A percentile compares a stretch with the other conserved stretches of the same genome.
Evolutionary conservation across 1,140 invertebrate species (phyloP).

Genomic region (Calycopis cecrops): DNA sequence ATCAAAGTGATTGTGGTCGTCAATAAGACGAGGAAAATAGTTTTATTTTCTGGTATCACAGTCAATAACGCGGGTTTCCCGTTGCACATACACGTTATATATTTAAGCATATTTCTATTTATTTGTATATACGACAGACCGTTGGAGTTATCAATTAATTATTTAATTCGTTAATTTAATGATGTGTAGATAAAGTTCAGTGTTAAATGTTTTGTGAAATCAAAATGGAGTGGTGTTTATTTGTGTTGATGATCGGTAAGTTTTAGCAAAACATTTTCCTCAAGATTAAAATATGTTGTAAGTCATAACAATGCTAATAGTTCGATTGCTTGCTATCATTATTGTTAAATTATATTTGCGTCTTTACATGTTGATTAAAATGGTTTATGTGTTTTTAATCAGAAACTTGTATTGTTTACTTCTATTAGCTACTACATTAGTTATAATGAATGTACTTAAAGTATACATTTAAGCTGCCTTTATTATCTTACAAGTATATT

Average conservation of each 20-base stretch:
- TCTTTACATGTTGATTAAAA: background rate
- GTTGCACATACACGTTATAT: background rate
- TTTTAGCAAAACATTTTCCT: slow-evolving; percentile 3
- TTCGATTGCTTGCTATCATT: background rate
- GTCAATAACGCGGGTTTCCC: slow-evolving; percentile 6
- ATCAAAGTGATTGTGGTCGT: background rate
- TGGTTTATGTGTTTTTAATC: too few relatives aligned
- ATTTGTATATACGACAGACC: too few relatives aligned
- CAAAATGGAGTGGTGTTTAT: background rate
- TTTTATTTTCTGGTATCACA: background rate
- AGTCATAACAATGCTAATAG: background rate
- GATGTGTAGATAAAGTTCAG: background rate
- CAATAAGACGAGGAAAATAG: background rate
- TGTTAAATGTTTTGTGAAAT: background rate
- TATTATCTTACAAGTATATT: too few relatives aligned
- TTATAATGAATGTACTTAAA: too few relatives aligned
- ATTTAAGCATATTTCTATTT: too few relatives aligned
- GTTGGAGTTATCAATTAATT: too few relatives aligned
- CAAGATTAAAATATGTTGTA: background rate
- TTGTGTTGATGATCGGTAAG: background rate
- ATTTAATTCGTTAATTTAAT: background rate
- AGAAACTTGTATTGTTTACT: too few relatives aligned
- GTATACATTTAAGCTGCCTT: too few relatives aligned
- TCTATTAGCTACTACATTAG: too few relatives aligned
- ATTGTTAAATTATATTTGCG: background rate